phyloP scores from a whole-genome alignment of 2,113 vertebrate genomes.

The Merops nubicus region DNA sequence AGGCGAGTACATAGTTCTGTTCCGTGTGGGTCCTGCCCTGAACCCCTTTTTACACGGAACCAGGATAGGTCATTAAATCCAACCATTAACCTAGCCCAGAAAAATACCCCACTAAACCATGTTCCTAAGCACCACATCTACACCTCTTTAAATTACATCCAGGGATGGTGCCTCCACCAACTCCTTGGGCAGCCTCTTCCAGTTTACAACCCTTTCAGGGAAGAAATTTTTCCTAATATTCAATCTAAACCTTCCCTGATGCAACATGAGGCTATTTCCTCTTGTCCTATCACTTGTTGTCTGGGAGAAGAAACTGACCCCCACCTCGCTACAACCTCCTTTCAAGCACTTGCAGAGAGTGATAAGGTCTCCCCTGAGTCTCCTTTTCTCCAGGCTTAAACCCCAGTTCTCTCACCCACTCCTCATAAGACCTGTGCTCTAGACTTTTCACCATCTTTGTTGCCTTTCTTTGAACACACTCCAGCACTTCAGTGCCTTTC shows the following conservation, averaged over 20 bases:
- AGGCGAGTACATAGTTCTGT: no score
- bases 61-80: rapidly evolving
- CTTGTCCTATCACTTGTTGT: rapidly evolving
- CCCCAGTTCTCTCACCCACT: no score
- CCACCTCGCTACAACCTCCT: background rate
- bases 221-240: background rate
- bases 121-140: rapidly evolving
- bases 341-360: background rate
- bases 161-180: no score
- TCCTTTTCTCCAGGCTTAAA: background rate
- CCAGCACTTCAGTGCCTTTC: background rate
- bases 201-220: background rate
- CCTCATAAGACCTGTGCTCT: background rate
- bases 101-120: background rate
- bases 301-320: rapidly evolving
- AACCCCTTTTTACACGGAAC: no score
- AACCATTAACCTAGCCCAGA: rapidly evolving
- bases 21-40: no score
- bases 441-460: rapidly evolving
- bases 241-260: background rate
- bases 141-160: background rate
- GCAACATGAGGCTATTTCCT: background rate
- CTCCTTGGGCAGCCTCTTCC: background rate
- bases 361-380: no score
- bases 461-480: rapidly evolving